phyloP scores from a whole-genome alignment of 2,797 vertebrate species.

The Ptychadena robeensis region DNA sequence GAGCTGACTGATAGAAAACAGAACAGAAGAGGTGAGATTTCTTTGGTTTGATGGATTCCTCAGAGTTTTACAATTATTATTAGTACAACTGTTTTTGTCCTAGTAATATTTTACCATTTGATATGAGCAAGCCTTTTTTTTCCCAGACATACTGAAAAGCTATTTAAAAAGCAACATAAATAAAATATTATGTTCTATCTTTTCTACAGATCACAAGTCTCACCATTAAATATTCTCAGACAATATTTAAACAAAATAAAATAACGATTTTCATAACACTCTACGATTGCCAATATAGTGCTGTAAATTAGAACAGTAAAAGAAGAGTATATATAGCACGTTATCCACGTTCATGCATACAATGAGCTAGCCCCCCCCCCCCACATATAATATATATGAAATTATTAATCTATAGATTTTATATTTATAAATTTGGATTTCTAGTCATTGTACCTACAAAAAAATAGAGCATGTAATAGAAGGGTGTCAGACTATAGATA shows the following conservation, averaged over 20 bases:
- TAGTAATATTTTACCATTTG: not conserved
- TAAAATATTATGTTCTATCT: not conserved
- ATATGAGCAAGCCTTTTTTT: not conserved
- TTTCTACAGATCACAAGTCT: not conserved
- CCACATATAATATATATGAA: too few species aligned
- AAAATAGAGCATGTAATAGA: not conserved
- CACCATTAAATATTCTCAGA: too few species aligned
- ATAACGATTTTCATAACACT: too few species aligned
- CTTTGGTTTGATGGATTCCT: constrained; percentile 20
- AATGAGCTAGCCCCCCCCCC: not conserved
- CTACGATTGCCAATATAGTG: too few species aligned
- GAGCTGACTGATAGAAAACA: not conserved
- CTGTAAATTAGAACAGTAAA: not conserved
- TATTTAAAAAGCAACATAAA: not conserved
- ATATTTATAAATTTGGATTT: not conserved
- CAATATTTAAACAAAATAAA: too few species aligned
- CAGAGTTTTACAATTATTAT: not conserved
- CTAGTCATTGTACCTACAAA: not conserved
- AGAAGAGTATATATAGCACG: not conserved
- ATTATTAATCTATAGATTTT: not conserved
- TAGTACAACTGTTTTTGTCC: not conserved
- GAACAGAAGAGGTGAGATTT: too few species aligned
- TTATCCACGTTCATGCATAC: not conserved
- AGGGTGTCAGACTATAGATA: not conserved
- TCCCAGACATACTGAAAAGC: not conserved